Conservation (phyloP, 2,797 vertebrate genomes). For the Leucoraja ocellata region DNA sequence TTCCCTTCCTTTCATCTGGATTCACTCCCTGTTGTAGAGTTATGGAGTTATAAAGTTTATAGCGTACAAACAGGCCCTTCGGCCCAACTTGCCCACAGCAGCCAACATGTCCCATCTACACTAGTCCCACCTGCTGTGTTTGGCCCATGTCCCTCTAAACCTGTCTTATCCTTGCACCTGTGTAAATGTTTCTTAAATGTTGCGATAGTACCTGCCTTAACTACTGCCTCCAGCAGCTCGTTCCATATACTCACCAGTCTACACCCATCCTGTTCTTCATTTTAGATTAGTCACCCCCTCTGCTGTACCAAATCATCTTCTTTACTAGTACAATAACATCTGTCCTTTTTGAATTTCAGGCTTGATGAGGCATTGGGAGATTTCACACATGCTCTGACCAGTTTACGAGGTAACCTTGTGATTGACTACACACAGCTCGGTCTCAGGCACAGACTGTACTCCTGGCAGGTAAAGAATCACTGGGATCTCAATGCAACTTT, state of each 20-base stretch:
- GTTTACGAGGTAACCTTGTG: slow-evolving; percentile 68
- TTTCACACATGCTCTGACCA: slow-evolving; percentile 67
- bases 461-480: slow-evolving; percentile 72
- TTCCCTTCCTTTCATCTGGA: not conserved
- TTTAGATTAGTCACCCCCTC: not conserved
- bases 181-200: too few species aligned
- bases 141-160: too few species aligned
- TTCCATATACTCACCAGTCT: too few species aligned
- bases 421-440: slow-evolving; percentile 89
- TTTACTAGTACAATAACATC: not conserved
- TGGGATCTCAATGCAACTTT: not conserved
- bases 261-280: not conserved
- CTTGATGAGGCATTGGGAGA: slow-evolving; percentile 68
- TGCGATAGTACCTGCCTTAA: too few species aligned
- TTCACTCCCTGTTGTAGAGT: not conserved
- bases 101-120: too few species aligned
- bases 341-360: not conserved
- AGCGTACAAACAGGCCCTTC: too few species aligned
- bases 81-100: too few species aligned
- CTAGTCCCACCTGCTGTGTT: too few species aligned
- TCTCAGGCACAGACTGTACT: slow-evolving; percentile 68
- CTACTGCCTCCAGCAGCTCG: too few species aligned
- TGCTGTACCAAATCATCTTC: too few species aligned
- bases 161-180: too few species aligned
- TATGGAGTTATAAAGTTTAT: too few species aligned